phyloP scores from a whole-genome alignment of 2,797 vertebrate genomes.

The Pseudochirops cupreus region DNA sequence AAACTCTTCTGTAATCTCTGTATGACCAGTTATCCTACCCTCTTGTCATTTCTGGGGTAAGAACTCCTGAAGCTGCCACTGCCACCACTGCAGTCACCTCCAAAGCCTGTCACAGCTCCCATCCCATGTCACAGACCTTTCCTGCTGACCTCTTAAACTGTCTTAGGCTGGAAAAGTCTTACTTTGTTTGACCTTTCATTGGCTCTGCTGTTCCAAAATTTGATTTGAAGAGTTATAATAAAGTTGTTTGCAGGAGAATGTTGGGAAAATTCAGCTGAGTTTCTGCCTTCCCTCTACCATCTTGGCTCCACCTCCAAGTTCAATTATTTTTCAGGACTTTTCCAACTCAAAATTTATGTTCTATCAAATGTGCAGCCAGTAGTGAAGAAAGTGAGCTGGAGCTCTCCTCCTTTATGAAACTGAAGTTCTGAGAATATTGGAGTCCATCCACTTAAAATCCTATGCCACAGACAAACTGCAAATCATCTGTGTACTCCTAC shows the following conservation, averaged over 20 bases:
- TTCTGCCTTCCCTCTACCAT: neutral
- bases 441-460: neutral
- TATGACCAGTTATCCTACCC: neutral
- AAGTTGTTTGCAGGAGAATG: neutral
- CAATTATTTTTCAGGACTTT: neutral
- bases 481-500: neutral
- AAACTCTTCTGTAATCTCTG: neutral
- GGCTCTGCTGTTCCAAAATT: neutral
- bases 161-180: neutral
- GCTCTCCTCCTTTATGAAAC: neutral
- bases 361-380: neutral
- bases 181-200: neutral
- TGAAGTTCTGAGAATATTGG: neutral
- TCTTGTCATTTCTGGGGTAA: neutral
- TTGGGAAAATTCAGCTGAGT: neutral
- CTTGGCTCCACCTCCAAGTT: neutral
- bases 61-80: neutral
- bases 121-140: neutral
- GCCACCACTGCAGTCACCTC: neutral
- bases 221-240: neutral
- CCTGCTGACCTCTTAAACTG: neutral
- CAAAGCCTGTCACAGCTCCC: neutral
- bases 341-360: neutral
- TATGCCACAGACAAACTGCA: neutral
- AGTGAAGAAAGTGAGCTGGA: neutral